Evolutionary conservation across 2,113 vertebrate species (phyloP).

Genomic region (Caretta caretta): DNA sequence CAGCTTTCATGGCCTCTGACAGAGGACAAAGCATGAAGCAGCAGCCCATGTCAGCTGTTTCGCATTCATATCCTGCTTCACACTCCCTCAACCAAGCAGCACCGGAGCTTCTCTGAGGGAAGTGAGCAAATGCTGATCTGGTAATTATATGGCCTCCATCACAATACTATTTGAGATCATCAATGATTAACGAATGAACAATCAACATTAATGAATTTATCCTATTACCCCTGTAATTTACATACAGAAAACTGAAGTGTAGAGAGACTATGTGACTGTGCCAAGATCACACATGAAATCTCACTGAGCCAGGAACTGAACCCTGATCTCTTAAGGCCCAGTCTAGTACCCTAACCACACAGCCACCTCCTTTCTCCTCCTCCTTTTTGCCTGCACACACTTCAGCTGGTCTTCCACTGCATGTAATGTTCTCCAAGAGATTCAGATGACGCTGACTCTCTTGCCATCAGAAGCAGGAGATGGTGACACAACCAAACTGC

Average conservation of each 20-base stretch:
- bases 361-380: neutral
- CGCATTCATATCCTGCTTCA: neutral
- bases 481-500: neutral
- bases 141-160: neutral
- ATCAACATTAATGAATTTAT: neutral
- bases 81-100: neutral
- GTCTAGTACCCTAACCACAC: neutral
- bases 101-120: neutral
- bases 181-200: neutral
- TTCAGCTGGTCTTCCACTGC: too few species aligned
- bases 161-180: neutral
- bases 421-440: neutral
- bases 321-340: neutral
- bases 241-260: neutral
- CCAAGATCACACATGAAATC: neutral
- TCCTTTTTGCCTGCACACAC: too few species aligned
- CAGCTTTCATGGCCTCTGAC: neutral
- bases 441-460: neutral
- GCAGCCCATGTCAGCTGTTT: neutral
- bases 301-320: neutral
- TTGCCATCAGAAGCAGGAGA: neutral
- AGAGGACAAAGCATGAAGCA: neutral
- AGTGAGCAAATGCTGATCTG: neutral
- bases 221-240: neutral
- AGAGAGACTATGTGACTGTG: neutral